Evolutionary conservation across 2,888 invertebrate species (phyloP).

Genomic region (Phortica magna): DNA sequence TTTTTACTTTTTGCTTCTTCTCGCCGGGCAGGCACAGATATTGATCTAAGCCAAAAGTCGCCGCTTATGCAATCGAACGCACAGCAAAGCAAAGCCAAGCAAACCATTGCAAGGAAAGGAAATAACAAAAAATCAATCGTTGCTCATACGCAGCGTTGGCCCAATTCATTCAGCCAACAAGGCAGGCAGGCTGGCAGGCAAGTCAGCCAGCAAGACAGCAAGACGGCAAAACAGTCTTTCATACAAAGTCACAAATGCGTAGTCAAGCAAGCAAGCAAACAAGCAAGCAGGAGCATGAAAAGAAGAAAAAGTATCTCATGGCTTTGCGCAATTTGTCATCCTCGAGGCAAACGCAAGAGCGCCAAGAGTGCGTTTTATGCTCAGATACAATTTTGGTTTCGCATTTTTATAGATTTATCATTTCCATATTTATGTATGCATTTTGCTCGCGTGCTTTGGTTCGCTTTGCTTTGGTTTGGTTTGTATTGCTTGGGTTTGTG

Average conservation of each 20-base stretch:
- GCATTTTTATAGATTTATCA: slow-evolving; percentile 22
- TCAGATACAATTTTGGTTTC: neutral
- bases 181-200: too few relatives aligned
- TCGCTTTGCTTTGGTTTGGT: neutral
- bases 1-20: slow-evolving; percentile 22
- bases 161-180: slow-evolving; percentile 33
- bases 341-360: slow-evolving; percentile 44
- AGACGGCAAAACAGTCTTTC: neutral
- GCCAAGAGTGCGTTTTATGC: neutral
- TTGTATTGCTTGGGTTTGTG: neutral
- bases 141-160: slow-evolving; percentile 29
- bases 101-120: slow-evolving; percentile 32
- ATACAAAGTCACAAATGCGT: neutral
- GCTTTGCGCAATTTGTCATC: slow-evolving; percentile 75
- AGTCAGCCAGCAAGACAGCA: slow-evolving; percentile 12
- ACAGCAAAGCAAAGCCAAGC: neutral
- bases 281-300: neutral
- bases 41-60: slow-evolving; percentile 58
- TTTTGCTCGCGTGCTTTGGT: neutral
- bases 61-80: slow-evolving; percentile 61
- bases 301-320: slow-evolving; percentile 67
- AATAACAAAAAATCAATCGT: slow-evolving; percentile 44
- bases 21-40: slow-evolving; percentile 53
- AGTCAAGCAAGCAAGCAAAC: slow-evolving; percentile 22
- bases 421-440: slow-evolving; percentile 18